Base-by-base conservation (phyloP, 2,797 vertebrate species). In the Danionella dracula region DNA sequence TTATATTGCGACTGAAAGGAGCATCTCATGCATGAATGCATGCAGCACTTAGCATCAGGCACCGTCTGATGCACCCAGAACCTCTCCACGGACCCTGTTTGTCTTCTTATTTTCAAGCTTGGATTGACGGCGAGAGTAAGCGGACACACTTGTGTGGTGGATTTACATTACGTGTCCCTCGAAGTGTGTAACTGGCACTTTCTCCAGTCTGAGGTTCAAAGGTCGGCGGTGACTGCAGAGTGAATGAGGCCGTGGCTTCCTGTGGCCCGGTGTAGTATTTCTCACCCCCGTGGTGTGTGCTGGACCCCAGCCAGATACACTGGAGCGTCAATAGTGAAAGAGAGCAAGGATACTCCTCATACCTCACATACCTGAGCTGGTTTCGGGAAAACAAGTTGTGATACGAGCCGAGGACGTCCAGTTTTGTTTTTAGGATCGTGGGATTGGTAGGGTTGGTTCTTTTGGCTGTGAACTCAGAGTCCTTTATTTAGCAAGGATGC, bases 251-350 rank as follows among this genome's bases (percentile, higher is more conserved):
- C 58, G 45, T 56, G 10, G 1, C 60, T 67, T 70, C 49, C 44
- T 64, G 54, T 34, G 12, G 58, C 12, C 40, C 64, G 48, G 71
- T 76, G 54, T 76, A 73, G 71, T 73, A 71, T 73, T 76, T 34
- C 63, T 15, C 35, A 37, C 46, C n/a, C n/a, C n/a, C 19, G 8
- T n/a, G 10, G 8, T 50, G 35, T 73, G 46, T 62, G 32, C 61
- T 70, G 66, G 51, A 35, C 9, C 0, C n/a, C 5, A 62, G 59
- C 63, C 59, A 60, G 37, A 49, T 60, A 58, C 27, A 58, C 27
- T 40, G 27, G 38, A 23, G 49, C 38, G 3, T 45, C 45, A 60
- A 69, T 40, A 46, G 27, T 54, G 37, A 44, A 8, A 67, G 46
- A 41, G 55, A 8, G 11, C 66, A 53, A 31, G 13, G 55, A 20